Evolutionary conservation across 2,888 invertebrate species (phyloP).

Genomic region (Xestia xanthographa): DNA sequence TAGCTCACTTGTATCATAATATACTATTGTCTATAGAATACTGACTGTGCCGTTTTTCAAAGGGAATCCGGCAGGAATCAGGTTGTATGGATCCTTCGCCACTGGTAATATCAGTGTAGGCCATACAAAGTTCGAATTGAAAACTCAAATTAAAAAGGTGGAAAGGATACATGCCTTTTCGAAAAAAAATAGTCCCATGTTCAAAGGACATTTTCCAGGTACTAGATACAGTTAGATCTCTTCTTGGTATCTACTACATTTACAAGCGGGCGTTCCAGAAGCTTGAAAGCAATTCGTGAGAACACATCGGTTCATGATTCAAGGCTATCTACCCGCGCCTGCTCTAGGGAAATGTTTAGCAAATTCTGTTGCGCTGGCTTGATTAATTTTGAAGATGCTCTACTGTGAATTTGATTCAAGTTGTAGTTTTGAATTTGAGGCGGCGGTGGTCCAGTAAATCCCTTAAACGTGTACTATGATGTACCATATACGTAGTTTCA

Average conservation of each 20-base stretch:
- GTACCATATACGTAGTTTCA: not conserved
- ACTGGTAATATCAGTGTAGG: not conserved
- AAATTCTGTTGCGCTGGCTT: slow-evolving; percentile 59
- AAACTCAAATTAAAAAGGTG: not conserved
- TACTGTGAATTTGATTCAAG: slow-evolving; percentile 36
- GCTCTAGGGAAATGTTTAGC: slow-evolving; percentile 61
- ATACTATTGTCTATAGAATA: too few relatives aligned
- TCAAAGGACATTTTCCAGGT: too few relatives aligned
- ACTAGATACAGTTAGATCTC: not conserved
- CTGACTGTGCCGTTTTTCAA: too few relatives aligned
- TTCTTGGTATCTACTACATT: not conserved
- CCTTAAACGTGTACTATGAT: not conserved
- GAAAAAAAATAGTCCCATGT: too few relatives aligned
- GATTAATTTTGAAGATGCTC: slow-evolving; percentile 58
- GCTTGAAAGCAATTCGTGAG: slow-evolving; percentile 33
- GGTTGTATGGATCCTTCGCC: too few relatives aligned
- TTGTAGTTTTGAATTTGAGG: slow-evolving; percentile 14
- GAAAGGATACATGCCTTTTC: not conserved
- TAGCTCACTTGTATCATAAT: too few relatives aligned
- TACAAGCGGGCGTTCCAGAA: slow-evolving; percentile 2
- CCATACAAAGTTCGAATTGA: not conserved
- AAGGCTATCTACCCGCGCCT: slow-evolving; percentile 45
- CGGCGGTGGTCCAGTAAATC: not conserved
- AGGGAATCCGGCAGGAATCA: too few relatives aligned
- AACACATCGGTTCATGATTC: slow-evolving; percentile 59